Conservation (phyloP, 2,888 invertebrate genomes). For the Polydrusus tereticollis region DNA sequence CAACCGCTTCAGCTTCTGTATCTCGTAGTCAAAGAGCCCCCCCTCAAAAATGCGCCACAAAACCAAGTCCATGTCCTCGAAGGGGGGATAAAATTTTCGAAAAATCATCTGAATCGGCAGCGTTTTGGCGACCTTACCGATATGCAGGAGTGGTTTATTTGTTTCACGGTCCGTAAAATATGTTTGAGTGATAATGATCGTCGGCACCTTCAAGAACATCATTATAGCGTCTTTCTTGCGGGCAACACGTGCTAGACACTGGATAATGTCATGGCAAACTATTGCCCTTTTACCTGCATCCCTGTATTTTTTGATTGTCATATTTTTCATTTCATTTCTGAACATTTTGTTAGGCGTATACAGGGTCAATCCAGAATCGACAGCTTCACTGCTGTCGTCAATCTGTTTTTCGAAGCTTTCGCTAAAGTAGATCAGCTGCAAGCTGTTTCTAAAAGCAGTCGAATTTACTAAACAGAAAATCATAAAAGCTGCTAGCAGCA, state of each 20-base stretch:
- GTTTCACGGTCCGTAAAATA: neutral
- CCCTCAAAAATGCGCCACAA: slow-evolving; percentile 1
- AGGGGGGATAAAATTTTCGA: slow-evolving; percentile 4
- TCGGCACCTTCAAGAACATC: neutral
- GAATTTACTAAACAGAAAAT: slow-evolving; percentile 3
- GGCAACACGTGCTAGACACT: neutral
- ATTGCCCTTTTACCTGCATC: neutral
- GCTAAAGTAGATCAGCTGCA: slow-evolving; percentile 18
- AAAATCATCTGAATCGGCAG: slow-evolving; percentile 5
- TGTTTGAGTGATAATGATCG: neutral
- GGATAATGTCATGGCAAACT: neutral
- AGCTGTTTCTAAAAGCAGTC: slow-evolving; percentile 3
- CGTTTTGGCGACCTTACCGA: neutral
- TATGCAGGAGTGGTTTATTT: neutral
- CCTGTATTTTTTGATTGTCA: neutral
- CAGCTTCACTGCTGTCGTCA: neutral
- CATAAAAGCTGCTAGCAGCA: neutral
- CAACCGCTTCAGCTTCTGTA: neutral
- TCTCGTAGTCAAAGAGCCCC: neutral
- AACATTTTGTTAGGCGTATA: too few species aligned
- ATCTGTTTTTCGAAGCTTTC: slow-evolving; percentile 9
- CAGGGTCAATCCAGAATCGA: neutral
- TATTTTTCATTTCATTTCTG: neutral
- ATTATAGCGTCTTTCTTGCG: neutral
- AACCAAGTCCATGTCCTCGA: neutral